phyloP scores from a whole-genome alignment of 2,113 vertebrate genomes.

The Castor canadensis region DNA sequence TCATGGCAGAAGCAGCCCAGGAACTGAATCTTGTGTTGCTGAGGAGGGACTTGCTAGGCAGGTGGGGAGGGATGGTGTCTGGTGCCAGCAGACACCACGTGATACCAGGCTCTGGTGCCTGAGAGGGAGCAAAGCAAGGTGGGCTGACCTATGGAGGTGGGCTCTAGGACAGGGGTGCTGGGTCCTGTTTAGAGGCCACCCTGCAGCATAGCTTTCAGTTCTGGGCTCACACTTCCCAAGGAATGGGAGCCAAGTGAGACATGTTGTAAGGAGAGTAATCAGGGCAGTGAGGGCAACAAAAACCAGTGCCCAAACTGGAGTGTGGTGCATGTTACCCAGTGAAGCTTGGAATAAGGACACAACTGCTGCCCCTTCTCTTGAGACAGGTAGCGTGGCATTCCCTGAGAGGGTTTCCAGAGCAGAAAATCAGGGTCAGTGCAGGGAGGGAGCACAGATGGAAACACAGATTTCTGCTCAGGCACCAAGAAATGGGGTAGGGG shows the following conservation, averaged over 20 bases:
- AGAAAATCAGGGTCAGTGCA: background rate
- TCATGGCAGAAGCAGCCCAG: background rate
- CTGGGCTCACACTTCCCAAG: background rate
- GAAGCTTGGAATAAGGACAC: background rate
- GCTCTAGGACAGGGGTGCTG: background rate
- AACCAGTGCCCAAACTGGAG: background rate
- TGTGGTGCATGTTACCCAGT: background rate
- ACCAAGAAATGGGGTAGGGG: background rate
- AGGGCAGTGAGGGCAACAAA: background rate
- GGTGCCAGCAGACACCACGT: too few species aligned
- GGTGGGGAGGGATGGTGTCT: accelerated
- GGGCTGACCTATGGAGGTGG: accelerated
- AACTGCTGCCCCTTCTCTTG: background rate
- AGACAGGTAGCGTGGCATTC: background rate
- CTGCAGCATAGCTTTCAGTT: background rate
- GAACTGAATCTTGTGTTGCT: background rate
- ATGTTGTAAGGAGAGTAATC: background rate
- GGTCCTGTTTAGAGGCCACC: background rate
- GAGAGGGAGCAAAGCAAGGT: background rate
- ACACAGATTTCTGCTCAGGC: background rate
- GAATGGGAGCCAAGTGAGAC: background rate
- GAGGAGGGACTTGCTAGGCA: background rate
- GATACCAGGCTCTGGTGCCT: background rate
- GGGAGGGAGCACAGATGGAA: background rate
- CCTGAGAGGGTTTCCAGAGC: background rate